Evolutionary conservation across 1,140 invertebrate genomes (phyloP), one percentile per base, ranked within the genome.

Genomic region (Diorhabda carinulata): DNA sequence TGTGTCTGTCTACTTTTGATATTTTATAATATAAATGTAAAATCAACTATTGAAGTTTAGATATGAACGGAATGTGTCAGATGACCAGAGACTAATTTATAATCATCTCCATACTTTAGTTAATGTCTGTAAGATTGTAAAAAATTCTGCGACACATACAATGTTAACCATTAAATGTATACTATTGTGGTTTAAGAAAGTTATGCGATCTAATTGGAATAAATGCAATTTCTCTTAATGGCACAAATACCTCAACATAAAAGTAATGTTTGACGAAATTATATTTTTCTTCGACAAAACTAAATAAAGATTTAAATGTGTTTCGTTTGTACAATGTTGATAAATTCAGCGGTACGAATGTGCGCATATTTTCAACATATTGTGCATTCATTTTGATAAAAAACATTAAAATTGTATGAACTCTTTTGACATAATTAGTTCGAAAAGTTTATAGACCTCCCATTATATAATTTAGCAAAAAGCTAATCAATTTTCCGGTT

Each of bases 211-310:
- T 25, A 25, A 25, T 25, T 25, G 25, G 2, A 52, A 70, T 69
- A 73, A 71, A 75, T 73, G 74, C 72, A 73, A 73, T 69, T 67
- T 73, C 65, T 73, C 9, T 62, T 68, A 72, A 73, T 73, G 74
- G 74, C 74, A 75, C 72, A 72, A 65, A 62, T 68, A 60, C 57
- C 64, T 71, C 57, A 62, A 67, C 61, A 71, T 52, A 71, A 71
- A 71, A 71, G 56, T 58, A 63, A 67, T 65, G 47, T 57, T 41
- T 61, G 45, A 25, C 56, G 10, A 63, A 43, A 43, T 61, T 66
- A 57, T n/a, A 47, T 62, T 62, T 44, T 62, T 41, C 41, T 62
- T 62, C 3, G 52, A 64, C 61, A 64, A 64, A 25, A 60, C 8
- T n/a, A 64, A 61, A 67, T 43, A 62, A 52, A 67, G 8, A 5